Evolutionary conservation across 2,888 invertebrate genomes (phyloP).

Genomic region (Camptogramma bilineatum): DNA sequence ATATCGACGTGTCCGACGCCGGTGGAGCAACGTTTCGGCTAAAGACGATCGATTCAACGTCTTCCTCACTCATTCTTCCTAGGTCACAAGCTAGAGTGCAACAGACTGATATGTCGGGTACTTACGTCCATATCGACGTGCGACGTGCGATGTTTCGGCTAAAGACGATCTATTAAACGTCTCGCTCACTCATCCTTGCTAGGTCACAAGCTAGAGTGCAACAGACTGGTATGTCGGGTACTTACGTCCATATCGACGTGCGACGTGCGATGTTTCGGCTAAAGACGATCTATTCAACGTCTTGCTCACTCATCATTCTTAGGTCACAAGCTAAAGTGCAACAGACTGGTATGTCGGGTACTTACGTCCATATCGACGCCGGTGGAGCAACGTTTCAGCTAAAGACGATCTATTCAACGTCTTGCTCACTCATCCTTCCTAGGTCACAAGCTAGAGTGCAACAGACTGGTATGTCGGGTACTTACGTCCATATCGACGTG

Average conservation of each 20-base stretch:
- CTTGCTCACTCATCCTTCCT: no score
- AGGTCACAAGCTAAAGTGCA: no score
- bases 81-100: no score
- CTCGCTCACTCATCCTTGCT: no score
- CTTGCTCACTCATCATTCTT: slow-evolving; percentile 73
- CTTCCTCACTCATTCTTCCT: no score
- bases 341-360: slow-evolving; percentile 49
- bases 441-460: neutral
- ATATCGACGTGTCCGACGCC: slow-evolving; percentile 96
- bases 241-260: slow-evolving; percentile 95
- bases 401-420: no score
- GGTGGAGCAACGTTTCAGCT: slow-evolving; percentile 97
- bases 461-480: slow-evolving; percentile 46
- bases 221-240: slow-evolving; percentile 46
- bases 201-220: neutral
- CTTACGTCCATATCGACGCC: slow-evolving; percentile 95
- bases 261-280: slow-evolving; percentile 94
- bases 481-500: slow-evolving; percentile 95
- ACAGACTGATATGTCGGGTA: slow-evolving; percentile 49
- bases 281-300: slow-evolving; percentile 66
- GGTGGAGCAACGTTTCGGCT: slow-evolving; percentile 97
- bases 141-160: slow-evolving; percentile 97
- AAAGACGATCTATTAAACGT: no score
- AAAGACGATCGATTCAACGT: no score
- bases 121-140: slow-evolving; percentile 95